Conservation (phyloP, 2,113 vertebrate genomes). For the Tragelaphus buxtoni region DNA sequence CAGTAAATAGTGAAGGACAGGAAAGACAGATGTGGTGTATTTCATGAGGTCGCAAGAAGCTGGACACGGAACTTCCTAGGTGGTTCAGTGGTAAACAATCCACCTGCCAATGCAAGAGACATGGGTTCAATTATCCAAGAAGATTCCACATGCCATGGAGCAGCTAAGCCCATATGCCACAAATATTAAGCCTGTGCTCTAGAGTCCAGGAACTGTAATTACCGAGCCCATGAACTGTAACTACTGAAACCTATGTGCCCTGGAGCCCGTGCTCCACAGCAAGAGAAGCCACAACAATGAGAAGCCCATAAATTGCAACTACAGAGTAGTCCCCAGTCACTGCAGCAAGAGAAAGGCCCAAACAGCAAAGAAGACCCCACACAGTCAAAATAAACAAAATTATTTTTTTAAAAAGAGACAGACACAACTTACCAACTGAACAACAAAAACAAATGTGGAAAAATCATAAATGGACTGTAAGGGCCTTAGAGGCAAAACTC, state of each 20-base stretch:
- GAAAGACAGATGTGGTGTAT: neutral
- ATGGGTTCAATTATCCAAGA: neutral
- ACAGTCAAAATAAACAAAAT: neutral
- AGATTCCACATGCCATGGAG: neutral
- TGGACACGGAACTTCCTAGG: neutral
- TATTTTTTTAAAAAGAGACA: rapidly evolving
- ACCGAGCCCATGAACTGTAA: rapidly evolving
- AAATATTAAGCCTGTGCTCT: neutral
- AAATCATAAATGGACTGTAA: neutral
- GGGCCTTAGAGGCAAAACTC: neutral
- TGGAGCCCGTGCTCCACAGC: neutral
- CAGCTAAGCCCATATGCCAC: neutral
- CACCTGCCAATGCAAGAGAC: neutral
- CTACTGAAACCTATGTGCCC: neutral
- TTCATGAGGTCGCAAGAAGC: neutral
- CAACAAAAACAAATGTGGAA: neutral
- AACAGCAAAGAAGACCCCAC: neutral
- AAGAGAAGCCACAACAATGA: neutral
- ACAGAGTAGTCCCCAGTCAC: neutral
- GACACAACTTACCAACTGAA: neutral
- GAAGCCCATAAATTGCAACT: neutral
- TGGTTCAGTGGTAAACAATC: neutral
- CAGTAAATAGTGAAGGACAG: neutral
- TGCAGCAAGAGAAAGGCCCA: neutral
- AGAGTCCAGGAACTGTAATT: rapidly evolving